These are phyloP conservation scores for Sycophila texana DNA, from an alignment of 2,888 invertebrate species.

Conservation along the genomic window DNA sequence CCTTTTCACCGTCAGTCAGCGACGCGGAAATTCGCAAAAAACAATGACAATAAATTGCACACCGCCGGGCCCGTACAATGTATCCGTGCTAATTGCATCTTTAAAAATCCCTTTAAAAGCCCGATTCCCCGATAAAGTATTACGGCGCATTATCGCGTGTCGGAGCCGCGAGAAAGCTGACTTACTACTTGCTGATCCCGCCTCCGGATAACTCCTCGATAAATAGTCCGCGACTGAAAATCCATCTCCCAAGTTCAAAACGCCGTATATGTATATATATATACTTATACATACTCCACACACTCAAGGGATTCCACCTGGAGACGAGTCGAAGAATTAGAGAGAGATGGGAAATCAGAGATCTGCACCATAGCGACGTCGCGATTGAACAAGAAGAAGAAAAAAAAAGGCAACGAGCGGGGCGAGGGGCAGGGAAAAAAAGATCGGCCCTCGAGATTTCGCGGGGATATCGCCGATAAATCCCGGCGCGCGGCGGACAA, in stretches of 20 bases:
- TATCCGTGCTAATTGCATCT: constrained; percentile 36
- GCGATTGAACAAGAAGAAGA: constrained; percentile 24
- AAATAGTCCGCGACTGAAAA: constrained; percentile 34
- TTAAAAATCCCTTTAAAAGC: constrained; percentile 37
- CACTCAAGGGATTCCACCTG: not conserved
- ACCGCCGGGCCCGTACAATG: not conserved
- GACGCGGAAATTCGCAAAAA: constrained; percentile 4
- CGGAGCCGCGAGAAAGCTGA: not conserved
- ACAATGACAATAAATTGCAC: constrained; percentile 36
- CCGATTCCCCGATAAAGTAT: constrained; percentile 13
- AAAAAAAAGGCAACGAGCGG: constrained; percentile 41
- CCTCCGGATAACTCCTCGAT: constrained; percentile 15
- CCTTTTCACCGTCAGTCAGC: too few species aligned
- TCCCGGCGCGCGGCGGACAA: constrained; percentile 68
- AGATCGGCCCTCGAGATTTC: constrained; percentile 67
- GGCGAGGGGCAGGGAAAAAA: constrained; percentile 51
- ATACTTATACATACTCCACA: too few species aligned
- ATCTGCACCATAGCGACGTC: constrained; percentile 25
- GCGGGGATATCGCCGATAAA: constrained; percentile 67
- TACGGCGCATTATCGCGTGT: not conserved
- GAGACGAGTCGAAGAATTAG: not conserved
- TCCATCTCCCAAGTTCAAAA: constrained; percentile 15
- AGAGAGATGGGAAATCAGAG: constrained; percentile 46
- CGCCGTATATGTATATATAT: not conserved
- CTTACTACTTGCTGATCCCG: constrained; percentile 20